Conservation (phyloP, 2,888 invertebrate species). For the Standfussiana lucernea region DNA sequence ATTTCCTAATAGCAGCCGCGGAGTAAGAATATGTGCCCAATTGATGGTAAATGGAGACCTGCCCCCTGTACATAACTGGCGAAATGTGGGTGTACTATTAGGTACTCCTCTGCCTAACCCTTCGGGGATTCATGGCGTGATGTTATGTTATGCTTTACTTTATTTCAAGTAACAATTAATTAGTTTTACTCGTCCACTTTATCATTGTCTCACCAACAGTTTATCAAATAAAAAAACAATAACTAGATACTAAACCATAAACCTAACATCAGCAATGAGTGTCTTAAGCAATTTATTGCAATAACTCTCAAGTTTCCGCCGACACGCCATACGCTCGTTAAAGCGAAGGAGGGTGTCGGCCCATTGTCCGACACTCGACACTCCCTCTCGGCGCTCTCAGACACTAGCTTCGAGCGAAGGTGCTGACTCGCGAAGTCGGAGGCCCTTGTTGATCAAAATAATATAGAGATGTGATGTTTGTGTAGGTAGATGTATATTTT, state of each 20-base stretch:
- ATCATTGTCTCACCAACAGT: neutral
- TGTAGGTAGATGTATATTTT: slow-evolving; percentile 14
- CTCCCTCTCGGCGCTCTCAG: slow-evolving; percentile 50
- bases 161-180: neutral
- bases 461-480: slow-evolving; percentile 46
- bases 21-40: neutral
- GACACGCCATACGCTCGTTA: slow-evolving; percentile 65
- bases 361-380: slow-evolving; percentile 53
- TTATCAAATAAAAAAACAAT: slow-evolving; percentile 18
- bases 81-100: neutral
- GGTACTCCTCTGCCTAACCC: neutral
- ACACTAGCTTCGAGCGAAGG: slow-evolving; percentile 50
- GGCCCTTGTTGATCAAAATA: slow-evolving; percentile 49
- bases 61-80: neutral
- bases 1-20: neutral
- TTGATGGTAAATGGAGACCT: neutral
- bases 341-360: slow-evolving; percentile 40
- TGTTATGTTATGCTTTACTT: neutral
- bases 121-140: neutral
- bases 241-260: slow-evolving; percentile 3
- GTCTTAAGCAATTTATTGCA: slow-evolving; percentile 50
- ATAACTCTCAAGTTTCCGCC: slow-evolving; percentile 48
- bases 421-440: slow-evolving; percentile 32
- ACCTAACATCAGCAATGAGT: slow-evolving; percentile 15
- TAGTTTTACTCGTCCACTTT: neutral